Conservation (phyloP, 1,140 invertebrate genomes). For the Scaptodrosophila lebanonensis region DNA sequence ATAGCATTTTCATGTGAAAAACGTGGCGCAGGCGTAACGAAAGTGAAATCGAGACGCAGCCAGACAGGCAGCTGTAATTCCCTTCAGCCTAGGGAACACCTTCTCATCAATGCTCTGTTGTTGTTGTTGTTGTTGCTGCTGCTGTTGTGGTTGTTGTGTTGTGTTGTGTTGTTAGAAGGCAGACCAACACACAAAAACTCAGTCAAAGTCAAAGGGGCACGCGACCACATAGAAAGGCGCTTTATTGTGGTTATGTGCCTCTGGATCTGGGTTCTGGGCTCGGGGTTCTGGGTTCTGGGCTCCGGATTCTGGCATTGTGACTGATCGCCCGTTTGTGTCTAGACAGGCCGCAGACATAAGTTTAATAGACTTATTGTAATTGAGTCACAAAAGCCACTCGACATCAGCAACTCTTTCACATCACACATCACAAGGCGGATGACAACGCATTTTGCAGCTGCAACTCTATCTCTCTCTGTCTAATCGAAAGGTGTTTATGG, state of each 20-base stretch:
- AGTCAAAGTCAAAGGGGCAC: constrained; percentile 53
- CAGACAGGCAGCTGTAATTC: constrained; percentile 45
- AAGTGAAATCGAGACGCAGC: constrained; percentile 68
- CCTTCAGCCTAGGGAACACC: constrained; percentile 42
- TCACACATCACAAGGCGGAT: constrained; percentile 10
- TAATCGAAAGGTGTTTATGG: constrained; percentile 33
- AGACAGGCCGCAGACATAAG: constrained; percentile 56
- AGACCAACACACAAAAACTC: constrained; percentile 40
- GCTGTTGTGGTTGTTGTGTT: constrained; percentile 21
- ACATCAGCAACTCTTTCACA: constrained; percentile 57
- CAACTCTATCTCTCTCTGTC: constrained; percentile 26
- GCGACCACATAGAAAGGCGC: constrained; percentile 28
- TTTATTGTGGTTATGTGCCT: no score
- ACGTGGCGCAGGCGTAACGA: constrained; percentile 57
- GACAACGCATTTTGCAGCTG: constrained; percentile 39
- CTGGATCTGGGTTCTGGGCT: no score
- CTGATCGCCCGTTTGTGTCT: constrained; percentile 48
- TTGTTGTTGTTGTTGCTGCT: no score
- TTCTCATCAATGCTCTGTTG: constrained; percentile 38
- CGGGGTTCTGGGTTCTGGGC: no score
- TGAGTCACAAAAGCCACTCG: constrained; percentile 71
- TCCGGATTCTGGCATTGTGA: constrained; percentile 48
- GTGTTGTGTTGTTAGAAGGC: constrained; percentile 51
- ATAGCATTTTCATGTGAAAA: constrained; percentile 55
- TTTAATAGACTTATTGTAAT: constrained; percentile 75